phyloP scores from a whole-genome alignment of 2,888 invertebrate species.

The Desoria tigrina region DNA sequence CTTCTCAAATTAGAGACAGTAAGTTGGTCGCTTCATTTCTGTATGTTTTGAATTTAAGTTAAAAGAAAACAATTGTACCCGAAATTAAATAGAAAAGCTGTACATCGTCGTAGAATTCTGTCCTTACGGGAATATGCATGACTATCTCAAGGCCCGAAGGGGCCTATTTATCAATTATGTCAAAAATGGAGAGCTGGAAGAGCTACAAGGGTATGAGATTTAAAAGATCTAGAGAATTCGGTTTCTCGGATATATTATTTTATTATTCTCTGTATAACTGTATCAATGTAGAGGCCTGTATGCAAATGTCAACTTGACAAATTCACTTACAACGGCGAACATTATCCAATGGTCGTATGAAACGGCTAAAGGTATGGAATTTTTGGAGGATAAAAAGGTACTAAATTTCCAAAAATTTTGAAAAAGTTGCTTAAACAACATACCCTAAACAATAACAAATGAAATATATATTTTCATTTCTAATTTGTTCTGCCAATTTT shows the following conservation, averaged over 20 bases:
- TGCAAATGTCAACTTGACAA: constrained; percentile 18
- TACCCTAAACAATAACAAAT: no score
- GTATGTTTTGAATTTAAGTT: not conserved
- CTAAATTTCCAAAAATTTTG: not conserved
- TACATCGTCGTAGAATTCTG: constrained; percentile 46
- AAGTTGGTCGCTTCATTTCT: not conserved
- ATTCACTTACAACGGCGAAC: constrained; percentile 33
- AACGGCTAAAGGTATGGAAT: constrained; percentile 32
- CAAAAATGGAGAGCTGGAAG: constrained; percentile 30
- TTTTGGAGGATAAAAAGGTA: constrained; percentile 39
- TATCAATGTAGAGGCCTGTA: constrained; percentile 8
- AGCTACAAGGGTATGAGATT: constrained; percentile 17
- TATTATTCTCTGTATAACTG: no score
- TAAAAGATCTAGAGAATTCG: not conserved
- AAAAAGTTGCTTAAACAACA: not conserved
- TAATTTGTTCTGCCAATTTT: no score
- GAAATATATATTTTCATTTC: not conserved
- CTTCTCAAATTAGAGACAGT: constrained; percentile 24
- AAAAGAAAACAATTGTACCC: no score
- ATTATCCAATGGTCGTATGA: constrained; percentile 38
- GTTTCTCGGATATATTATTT: no score
- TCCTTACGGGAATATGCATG: constrained; percentile 40
- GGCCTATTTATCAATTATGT: constrained; percentile 40
- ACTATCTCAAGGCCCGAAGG: constrained; percentile 40
- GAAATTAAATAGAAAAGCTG: constrained; percentile 32